Base-by-base conservation (phyloP, 2,797 vertebrate genomes). In the Cygnus olor region DNA sequence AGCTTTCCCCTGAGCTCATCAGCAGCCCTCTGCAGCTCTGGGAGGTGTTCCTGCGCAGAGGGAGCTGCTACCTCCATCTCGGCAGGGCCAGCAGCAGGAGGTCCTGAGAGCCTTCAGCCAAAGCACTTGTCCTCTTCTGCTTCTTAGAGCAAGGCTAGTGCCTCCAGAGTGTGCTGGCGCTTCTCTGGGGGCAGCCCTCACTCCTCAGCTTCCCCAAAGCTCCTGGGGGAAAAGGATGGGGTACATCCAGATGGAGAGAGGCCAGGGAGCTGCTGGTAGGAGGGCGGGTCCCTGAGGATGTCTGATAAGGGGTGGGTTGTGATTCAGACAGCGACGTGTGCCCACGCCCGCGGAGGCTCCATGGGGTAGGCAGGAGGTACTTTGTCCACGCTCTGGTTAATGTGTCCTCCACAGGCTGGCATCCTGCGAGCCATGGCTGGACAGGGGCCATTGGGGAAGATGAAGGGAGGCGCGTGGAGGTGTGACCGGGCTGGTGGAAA, bases 361-460 rank as follows among this genome's bases (percentile, higher is more conserved):
- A 0, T 5, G 2, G 47, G 14, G 36, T 22, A 1, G 11, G 21
- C 4, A 42, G 30, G 54, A 44, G 56, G 79, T 68, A 38, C 88
- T 93, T 73, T 84, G 79, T 54, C 86, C 19, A 0, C 1, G 3
- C 4, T n/a, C 51, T 34, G 44, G 49, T 44, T 45, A 45, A 66
- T 54, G 68, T 61, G 2, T 69, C 68, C 56, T 38, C 72, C 30
- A 1, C 6, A 2, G 85, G 10, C n/a, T 20, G 76, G 21, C 28
- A 24, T 51, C 58, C 40, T 5, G 66, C 51, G 34, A 54, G 11
- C 5, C 1, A 14, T 12, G 60, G 30, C 56, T 14, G 54, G 34
- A 12, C 24, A 0, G 0, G 40, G 74, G 22, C 45, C 3, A 4
- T 11, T 6, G 2, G 58, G 45, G 17, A 0, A 2, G 83, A 1